These are phyloP conservation scores for Pentamera pediparva DNA, from an alignment of 53 echinoderm and acorn worm genomes.

Conservation along the genomic window DNA sequence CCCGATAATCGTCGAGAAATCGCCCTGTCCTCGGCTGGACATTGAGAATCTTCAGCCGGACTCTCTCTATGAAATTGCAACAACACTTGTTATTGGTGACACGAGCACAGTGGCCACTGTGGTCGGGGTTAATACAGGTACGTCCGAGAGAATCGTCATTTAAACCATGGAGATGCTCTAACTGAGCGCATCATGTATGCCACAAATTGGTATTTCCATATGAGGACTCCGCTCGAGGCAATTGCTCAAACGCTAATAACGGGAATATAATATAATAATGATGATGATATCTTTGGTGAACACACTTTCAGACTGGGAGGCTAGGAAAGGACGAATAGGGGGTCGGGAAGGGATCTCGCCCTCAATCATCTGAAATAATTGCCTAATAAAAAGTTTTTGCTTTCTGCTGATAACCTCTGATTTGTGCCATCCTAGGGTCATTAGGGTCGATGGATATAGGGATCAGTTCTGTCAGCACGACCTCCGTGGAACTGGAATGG, in stretches of 20 bases:
- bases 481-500: constrained; percentile 58
- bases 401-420: not conserved
- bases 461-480: constrained; percentile 12
- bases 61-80: not conserved
- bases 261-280: not conserved
- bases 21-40: not conserved
- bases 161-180: too few species aligned
- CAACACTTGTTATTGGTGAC: not conserved
- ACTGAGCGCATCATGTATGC: too few species aligned
- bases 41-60: not conserved
- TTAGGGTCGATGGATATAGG: constrained; percentile 18
- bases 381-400: too few species aligned
- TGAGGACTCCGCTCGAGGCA: too few species aligned
- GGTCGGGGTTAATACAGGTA: constrained; percentile 2
- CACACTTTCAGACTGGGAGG: too few species aligned
- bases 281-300: too few species aligned
- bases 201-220: too few species aligned
- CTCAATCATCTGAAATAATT: too few species aligned
- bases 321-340: too few species aligned
- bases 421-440: not conserved
- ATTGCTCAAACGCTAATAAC: not conserved
- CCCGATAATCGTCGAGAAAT: not conserved
- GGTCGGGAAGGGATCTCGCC: too few species aligned
- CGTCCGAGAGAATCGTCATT: too few species aligned
- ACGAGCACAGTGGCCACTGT: not conserved